Evolutionary conservation across 2,797 vertebrate species (phyloP), one percentile per base, ranked within the genome.

Genomic region (Gallinago stenura): DNA sequence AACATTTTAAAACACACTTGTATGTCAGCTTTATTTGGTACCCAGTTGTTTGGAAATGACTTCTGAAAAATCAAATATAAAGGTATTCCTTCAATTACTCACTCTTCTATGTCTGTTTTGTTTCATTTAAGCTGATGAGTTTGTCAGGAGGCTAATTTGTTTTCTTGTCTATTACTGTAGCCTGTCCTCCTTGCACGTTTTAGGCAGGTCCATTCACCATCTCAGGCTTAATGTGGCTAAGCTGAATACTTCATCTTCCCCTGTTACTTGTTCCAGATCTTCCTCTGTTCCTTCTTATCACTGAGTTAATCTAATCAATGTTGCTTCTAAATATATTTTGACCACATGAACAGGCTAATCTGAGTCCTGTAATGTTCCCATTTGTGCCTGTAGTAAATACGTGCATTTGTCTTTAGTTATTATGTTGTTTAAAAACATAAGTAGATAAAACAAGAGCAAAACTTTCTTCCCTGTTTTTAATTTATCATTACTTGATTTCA

Each of bases 251-350:
- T 83, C 71, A 62, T 90, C 93, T 94, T 94, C 28, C 69, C 17
- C 1, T 43, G 1, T 57, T 82, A 25, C 53, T 64, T 91, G 9
- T 53, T 84, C 41, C 77, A 89, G 89, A 53, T 73, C 92, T 92
- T 94, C 68, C 54, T 79, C 69, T 83, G 9, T 69, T 89, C 50
- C 88, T 91, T 87, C 79, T 88, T 94, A 76, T 41, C 95, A 70
- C 92, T 60, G 48, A 82, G 46, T 73, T 97, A 97, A 96, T 96
- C 92, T 95, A 76, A 93, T 96, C 94, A 91, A 51, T 70, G 54
- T 72, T 90, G 85, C 77, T 95, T 90, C 95, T 97, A 95, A 96
- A 95, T 93, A 83, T 91, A 90, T 91, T 86, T 90, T 86, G 76
- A 62, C n/a, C 50, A 33, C 43, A 30, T 65, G 87, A 91, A 69